Base-by-base conservation (phyloP, 2,797 vertebrate species). In the Tinamus major region DNA sequence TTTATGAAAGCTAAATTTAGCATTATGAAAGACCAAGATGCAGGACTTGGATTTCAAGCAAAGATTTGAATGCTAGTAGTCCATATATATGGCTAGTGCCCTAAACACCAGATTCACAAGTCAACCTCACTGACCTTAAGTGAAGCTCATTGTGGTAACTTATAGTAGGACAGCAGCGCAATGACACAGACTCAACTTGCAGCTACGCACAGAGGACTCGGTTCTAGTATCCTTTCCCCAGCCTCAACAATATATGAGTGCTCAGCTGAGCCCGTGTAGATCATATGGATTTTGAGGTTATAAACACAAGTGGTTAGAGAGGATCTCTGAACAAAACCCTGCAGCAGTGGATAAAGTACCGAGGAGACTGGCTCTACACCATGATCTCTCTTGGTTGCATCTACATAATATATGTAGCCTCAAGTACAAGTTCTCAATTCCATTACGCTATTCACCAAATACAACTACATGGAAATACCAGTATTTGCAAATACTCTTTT, bases 161-260 rank as follows among this genome's bases (percentile, higher is more conserved):
- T 44, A 63, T 29, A 56, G 62, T 24, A 85, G 10, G 24, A 70
- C 19, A 67, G 8, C 65, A 27, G 26, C 12, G 51, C n/a, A 94
- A 48, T 21, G 37, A 72, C 19, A 81, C 35, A 72, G 44, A 35
- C 9, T 18, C 26, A 87, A 16, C 48, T 79, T 39, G 29, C 23
- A 79, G 21, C 37, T 27, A 5, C 6, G 44, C 0, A 1, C 0
- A 0, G 10, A 72, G 7, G 72, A 56, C 33, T 64, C 55, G 10
- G 41, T 17, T 56, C 31, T 33, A 92, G 37, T 53, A 49, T 41
- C 5, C 41, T 33, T 41, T 79, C 24, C 24, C 33, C 10, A 39
- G 1, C 3, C 27, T 58, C 42, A 79, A 48, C 21, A 31, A n/a
- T 39, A 44, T 14, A 58, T 9, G 3, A 31, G 15, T 9, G 16